Evolutionary conservation across 2,797 vertebrate genomes (phyloP), one percentile per base, ranked within the genome.

Genomic region (Sebastes steindachneri): DNA sequence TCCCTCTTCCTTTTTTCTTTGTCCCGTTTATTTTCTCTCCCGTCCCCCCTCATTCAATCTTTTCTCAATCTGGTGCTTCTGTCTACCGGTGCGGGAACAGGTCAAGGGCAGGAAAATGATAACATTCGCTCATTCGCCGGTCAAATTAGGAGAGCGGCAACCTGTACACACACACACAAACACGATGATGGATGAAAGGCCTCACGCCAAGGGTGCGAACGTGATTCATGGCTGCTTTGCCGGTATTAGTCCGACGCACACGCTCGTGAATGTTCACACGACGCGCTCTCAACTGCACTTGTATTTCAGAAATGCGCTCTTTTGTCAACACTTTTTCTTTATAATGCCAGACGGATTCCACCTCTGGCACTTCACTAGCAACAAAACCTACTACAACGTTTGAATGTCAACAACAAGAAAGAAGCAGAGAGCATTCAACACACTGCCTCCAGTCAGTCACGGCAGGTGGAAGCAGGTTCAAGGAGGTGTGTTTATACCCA

Each of bases 31-130:
- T 90, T 87, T 80, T 88, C 60, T 75, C 41, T 86, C 26, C 21
- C 3, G 74, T 77, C 80, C 26, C 45, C 64, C 64, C 73, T 87
- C 77, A 71, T 89, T 91, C 90, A 85, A 91, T 94, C 82, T 90
- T 89, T 82, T 82, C 83, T 82, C 85, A 86, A 86, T 87, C 88
- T 83, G 79, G 8, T 68, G 69, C 77, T 86, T 88, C 77, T 88
- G 77, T 89, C 86, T 78, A 9, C 65, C 17, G 73, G 78, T 68
- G 77, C 53, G 11, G 67, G 88, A 91, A 80, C 86, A 57, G 93
- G 93, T 95, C 90, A 94, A 94, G 93, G 93, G 82, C 91, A 83
- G 87, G 89, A 92, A 93, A 92, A 93, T 91, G 91, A 93, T 93
- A 94, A 89, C 92, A 91, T 90, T 93, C 89, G 54, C 86, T 94